phyloP scores from a whole-genome alignment of 1,140 invertebrate species.

The Sinella curviseta region DNA sequence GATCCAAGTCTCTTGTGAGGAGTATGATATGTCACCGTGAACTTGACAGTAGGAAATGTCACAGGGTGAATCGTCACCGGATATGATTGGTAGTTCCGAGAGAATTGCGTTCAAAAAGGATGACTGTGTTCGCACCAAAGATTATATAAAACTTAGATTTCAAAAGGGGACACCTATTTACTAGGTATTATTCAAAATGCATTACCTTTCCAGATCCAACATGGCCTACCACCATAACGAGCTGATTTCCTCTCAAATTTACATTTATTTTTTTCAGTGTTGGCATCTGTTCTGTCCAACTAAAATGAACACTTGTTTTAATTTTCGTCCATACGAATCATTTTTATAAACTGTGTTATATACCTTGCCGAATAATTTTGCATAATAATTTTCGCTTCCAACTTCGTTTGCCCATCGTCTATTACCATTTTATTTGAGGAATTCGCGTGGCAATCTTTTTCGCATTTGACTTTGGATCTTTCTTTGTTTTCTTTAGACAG shows the following conservation, averaged over 20 bases:
- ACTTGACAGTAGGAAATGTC: constrained; percentile 41
- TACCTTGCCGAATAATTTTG: neutral
- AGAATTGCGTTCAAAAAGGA: constrained; percentile 37
- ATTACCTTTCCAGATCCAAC: constrained; percentile 76
- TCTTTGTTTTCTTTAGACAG: constrained; percentile 22
- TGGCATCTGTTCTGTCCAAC: constrained; percentile 30
- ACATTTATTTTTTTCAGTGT: constrained; percentile 53
- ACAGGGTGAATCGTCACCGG: constrained; percentile 55
- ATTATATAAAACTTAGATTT: neutral
- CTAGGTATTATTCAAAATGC: neutral
- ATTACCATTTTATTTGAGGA: neutral
- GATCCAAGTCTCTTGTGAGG: constrained; percentile 70
- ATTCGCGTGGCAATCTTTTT: neutral
- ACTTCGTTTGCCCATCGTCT: neutral
- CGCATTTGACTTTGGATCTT: neutral
- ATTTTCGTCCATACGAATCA: neutral
- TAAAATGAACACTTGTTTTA: constrained; percentile 12
- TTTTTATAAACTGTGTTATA: neutral
- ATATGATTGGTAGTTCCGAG: constrained; percentile 25
- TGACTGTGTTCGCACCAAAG: constrained; percentile 53
- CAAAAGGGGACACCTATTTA: constrained; percentile 49
- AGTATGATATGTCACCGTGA: constrained; percentile 26
- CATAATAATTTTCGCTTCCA: neutral
- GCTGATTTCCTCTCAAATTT: constrained; percentile 54
- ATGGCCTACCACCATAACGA: constrained; percentile 67